Percentiles rank a stretch among this genome's conserved stretches.
phyloP scores from a whole-genome alignment of 1,140 invertebrate genomes.

The Thaumatotibia leucotreta region DNA sequence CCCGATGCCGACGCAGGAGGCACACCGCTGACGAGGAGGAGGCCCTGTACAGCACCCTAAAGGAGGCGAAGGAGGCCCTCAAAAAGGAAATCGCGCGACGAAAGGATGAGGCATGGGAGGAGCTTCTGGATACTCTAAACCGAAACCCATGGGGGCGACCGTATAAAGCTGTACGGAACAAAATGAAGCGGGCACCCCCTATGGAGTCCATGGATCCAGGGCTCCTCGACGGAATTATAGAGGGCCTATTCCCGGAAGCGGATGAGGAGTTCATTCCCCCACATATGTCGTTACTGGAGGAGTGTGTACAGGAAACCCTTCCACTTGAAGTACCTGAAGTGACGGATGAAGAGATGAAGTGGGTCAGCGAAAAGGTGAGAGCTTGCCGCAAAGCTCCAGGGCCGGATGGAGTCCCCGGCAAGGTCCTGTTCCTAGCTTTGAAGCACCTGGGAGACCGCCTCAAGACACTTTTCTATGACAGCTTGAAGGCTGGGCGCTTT shows the following conservation, averaged over 20 bases:
- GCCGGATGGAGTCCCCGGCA: background rate
- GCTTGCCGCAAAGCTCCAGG: too few species aligned
- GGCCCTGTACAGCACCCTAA: background rate
- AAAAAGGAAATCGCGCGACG: constrained; percentile 18
- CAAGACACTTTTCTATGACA: background rate
- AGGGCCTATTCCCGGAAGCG: background rate
- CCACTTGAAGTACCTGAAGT: background rate
- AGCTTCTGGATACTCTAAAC: constrained; percentile 27
- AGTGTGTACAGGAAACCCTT: background rate
- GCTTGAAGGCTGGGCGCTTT: background rate
- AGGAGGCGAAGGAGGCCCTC: too few species aligned
- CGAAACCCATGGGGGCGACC: constrained; percentile 41
- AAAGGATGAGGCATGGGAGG: constrained; percentile 16
- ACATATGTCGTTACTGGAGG: background rate
- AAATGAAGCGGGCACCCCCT: too few species aligned
- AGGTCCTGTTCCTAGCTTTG: background rate
- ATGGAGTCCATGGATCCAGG: too few species aligned
- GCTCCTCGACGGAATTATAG: background rate
- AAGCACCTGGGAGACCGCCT: background rate
- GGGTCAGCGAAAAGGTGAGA: too few species aligned
- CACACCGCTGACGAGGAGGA: too few species aligned
- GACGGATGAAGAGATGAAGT: background rate
- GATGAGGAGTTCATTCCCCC: background rate
- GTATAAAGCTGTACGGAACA: constrained; percentile 19
- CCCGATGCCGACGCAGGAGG: background rate